Percentiles rank a stretch among this genome's conserved stretches.
Conservation (phyloP, 2,888 invertebrate genomes). For the Dryobotodes eremita region DNA sequence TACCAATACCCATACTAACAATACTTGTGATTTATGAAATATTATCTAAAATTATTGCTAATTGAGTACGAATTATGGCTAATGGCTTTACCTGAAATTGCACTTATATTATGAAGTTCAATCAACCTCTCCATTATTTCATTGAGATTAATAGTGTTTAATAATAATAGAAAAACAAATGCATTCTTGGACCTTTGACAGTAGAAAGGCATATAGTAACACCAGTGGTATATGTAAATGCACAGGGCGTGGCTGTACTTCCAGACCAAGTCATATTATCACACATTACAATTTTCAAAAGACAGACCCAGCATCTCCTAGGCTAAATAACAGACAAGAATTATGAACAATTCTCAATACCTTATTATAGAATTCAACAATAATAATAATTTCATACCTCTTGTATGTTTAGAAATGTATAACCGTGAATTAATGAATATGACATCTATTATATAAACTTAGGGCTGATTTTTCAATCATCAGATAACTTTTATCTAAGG, state of each 20-base stretch:
- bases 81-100: constrained; percentile 52
- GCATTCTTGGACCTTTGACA: constrained; percentile 41
- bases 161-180: constrained; percentile 33
- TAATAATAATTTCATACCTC: background rate
- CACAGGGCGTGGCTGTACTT: background rate
- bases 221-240: constrained; percentile 25
- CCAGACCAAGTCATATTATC: background rate
- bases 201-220: constrained; percentile 60
- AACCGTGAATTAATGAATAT: constrained; percentile 10
- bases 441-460: background rate
- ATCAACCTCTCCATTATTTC: constrained; percentile 33
- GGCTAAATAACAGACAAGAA: background rate
- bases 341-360: background rate
- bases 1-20: constrained; percentile 47
- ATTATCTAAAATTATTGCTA: constrained; percentile 61
- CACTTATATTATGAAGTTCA: constrained; percentile 36
- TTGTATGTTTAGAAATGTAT: constrained; percentile 2
- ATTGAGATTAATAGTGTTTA: constrained; percentile 26
- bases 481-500: background rate
- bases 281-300: background rate
- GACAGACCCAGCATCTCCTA: background rate
- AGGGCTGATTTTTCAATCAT: background rate
- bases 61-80: constrained; percentile 55
- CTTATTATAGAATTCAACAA: background rate
- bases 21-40: constrained; percentile 56